Evolutionary conservation across 2,797 vertebrate genomes (phyloP).

Genomic region (Valencia hispanica): DNA sequence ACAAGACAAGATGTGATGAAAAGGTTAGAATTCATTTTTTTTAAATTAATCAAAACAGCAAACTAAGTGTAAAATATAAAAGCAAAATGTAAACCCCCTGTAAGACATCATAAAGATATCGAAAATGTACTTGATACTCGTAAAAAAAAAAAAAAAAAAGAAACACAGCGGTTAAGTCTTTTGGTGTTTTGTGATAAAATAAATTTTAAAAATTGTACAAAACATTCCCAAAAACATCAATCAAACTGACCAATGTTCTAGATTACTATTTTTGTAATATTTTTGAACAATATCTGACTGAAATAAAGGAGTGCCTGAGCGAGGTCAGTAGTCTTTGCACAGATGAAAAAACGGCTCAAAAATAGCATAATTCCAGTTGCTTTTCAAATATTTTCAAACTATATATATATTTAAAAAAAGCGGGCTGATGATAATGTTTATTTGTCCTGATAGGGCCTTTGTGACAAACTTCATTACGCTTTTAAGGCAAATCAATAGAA

Average conservation of each 20-base stretch:
- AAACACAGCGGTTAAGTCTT: neutral
- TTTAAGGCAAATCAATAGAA: neutral
- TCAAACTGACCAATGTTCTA: neutral
- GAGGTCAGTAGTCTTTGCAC: neutral
- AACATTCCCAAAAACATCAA: neutral
- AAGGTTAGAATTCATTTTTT: neutral
- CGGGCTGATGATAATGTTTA: neutral
- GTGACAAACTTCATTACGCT: neutral
- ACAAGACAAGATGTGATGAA: neutral
- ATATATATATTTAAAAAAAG: neutral
- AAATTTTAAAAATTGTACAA: neutral
- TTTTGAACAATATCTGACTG: neutral
- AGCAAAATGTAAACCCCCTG: too few species aligned
- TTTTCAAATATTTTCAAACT: neutral
- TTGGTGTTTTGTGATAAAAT: neutral
- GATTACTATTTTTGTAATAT: neutral
- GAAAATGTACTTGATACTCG: neutral
- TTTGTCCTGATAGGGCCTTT: neutral
- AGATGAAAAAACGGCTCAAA: neutral
- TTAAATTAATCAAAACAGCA: too few species aligned
- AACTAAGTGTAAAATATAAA: too few species aligned
- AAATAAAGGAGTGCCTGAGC: neutral
- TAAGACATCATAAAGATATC: too few species aligned
- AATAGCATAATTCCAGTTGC: neutral
- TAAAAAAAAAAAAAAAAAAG: neutral